Conservation (phyloP, 2,888 invertebrate species). For the Polia nebulosa region DNA sequence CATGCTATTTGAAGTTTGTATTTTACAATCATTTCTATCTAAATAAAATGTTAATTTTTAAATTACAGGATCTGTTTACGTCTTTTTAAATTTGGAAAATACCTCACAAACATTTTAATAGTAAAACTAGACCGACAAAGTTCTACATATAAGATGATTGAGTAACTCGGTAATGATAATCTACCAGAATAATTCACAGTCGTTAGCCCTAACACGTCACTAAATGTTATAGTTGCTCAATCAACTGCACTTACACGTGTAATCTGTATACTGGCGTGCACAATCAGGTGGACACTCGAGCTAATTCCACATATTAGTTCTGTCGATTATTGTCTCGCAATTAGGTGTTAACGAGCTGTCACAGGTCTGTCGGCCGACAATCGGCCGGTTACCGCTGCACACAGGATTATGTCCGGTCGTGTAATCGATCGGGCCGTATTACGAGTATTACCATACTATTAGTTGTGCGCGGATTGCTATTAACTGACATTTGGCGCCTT, state of each 20-base stretch:
- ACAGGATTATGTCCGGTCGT: constrained; percentile 64
- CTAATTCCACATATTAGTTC: constrained; percentile 64
- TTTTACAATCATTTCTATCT: background rate
- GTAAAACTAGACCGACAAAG: no score
- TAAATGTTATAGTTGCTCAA: constrained; percentile 40
- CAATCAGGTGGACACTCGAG: constrained; percentile 53
- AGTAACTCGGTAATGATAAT: background rate
- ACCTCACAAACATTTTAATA: no score
- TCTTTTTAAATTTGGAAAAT: no score
- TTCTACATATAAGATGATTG: no score
- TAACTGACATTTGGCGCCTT: constrained; percentile 47
- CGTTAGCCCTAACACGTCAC: constrained; percentile 43
- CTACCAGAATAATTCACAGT: constrained; percentile 13
- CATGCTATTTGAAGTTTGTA: background rate
- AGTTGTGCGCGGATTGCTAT: constrained; percentile 46
- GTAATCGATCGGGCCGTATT: constrained; percentile 52
- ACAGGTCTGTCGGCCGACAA: constrained; percentile 51
- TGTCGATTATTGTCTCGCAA: constrained; percentile 66
- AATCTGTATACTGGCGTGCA: constrained; percentile 40
- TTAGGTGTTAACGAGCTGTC: constrained; percentile 68
- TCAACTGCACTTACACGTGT: constrained; percentile 37
- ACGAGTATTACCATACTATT: constrained; percentile 56
- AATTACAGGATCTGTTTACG: background rate
- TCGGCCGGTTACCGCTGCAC: constrained; percentile 52
- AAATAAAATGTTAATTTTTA: no score